Conservation (phyloP, 2,113 vertebrate species). For the Caloenas nicobarica region DNA sequence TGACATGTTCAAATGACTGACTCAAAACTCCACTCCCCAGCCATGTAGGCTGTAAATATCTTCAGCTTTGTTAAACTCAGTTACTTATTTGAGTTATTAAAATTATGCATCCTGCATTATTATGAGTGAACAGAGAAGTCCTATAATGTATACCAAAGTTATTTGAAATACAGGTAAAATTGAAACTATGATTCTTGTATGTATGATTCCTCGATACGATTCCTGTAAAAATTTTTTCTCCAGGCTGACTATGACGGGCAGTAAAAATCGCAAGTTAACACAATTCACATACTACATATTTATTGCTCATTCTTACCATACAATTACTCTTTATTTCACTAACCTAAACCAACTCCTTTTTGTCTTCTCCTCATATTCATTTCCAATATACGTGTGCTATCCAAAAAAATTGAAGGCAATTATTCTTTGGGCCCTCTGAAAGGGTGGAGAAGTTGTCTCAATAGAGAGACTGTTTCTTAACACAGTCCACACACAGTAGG, state of each 20-base stretch:
- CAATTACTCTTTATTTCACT: neutral
- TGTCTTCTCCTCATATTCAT: neutral
- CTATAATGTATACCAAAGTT: neutral
- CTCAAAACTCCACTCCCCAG: neutral
- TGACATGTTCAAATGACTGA: neutral
- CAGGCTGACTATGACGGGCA: neutral
- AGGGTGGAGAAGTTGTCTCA: neutral
- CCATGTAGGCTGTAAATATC: neutral
- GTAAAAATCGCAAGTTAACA: neutral
- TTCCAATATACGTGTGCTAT: neutral
- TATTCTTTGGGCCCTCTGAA: neutral
- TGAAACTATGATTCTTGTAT: neutral
- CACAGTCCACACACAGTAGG: neutral
- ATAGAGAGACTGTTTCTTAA: neutral
- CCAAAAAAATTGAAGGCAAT: neutral
- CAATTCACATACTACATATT: neutral
- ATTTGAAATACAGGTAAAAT: neutral
- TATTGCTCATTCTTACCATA: neutral
- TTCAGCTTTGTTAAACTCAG: neutral
- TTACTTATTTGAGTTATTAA: neutral
- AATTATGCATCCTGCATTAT: neutral
- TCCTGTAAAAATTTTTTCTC: neutral
- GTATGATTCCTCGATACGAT: neutral
- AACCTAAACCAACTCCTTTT: neutral
- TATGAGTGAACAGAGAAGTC: neutral